Conservation (phyloP, 2,888 invertebrate species). For the Cosmia pyralina region DNA sequence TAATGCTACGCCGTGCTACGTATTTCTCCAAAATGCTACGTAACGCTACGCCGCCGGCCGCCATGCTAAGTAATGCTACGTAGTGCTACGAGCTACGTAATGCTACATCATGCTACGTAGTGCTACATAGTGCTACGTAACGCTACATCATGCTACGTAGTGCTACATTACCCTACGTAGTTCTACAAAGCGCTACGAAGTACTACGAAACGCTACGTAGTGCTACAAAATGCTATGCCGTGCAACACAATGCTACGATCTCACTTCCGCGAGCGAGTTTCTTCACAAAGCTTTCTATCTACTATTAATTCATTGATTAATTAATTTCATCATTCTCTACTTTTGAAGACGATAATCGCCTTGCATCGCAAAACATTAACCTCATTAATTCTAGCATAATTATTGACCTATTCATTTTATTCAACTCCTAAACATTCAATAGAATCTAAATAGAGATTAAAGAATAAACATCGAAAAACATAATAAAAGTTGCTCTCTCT, state of each 20-base stretch:
- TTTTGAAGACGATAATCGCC: too few species aligned
- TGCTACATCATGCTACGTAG: background rate
- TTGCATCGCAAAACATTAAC: too few species aligned
- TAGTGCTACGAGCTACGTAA: background rate
- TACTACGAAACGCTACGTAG: background rate
- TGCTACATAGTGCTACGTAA: background rate
- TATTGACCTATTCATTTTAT: background rate
- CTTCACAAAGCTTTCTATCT: too few species aligned
- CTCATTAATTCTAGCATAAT: too few species aligned
- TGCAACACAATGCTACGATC: background rate
- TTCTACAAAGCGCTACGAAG: too few species aligned
- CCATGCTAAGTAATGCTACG: background rate
- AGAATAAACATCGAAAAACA: constrained; percentile 50
- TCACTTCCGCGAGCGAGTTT: too few species aligned
- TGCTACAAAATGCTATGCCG: background rate
- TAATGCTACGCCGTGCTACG: background rate
- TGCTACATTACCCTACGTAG: background rate
- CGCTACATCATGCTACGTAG: background rate
- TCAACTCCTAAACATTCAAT: background rate
- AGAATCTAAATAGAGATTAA: constrained; percentile 32
- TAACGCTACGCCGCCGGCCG: background rate
- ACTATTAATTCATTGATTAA: too few species aligned
- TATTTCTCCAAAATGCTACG: background rate
- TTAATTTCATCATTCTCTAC: too few species aligned
- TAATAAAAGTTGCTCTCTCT: constrained; percentile 39